Evolutionary conservation across 2,888 invertebrate species (phyloP).

Genomic region (Piscicola geometra): DNA sequence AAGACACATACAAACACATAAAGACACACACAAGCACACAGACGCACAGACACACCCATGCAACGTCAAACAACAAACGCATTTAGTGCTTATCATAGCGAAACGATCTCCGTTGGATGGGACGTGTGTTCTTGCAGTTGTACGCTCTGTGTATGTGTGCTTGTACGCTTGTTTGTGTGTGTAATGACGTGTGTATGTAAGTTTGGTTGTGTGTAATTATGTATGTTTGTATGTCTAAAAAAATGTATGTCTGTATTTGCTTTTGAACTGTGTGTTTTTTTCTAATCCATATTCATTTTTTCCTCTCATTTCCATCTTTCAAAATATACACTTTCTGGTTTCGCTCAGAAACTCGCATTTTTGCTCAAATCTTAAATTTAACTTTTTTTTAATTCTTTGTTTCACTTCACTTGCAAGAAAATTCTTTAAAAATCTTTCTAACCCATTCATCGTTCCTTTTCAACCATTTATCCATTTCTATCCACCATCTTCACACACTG

Average conservation of each 20-base stretch:
- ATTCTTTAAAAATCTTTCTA: too few species aligned
- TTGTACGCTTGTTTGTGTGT: conserved; percentile 1
- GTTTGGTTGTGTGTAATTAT: background rate
- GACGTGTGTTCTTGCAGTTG: background rate
- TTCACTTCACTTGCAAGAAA: too few species aligned
- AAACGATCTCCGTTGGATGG: conserved; percentile 9
- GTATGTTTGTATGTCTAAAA: conserved; percentile 2
- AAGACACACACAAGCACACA: background rate
- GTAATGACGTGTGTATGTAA: background rate
- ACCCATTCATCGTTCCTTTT: too few species aligned
- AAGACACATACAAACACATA: conserved; percentile 8
- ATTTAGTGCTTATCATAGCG: conserved; percentile 7
- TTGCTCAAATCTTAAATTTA: too few species aligned
- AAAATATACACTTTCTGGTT: too few species aligned
- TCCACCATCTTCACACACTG: too few species aligned
- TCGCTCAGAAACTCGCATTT: too few species aligned
- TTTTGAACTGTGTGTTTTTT: background rate
- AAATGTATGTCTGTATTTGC: conserved; percentile 12
- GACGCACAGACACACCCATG: background rate
- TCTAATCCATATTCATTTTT: too few species aligned
- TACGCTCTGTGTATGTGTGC: background rate
- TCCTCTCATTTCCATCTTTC: too few species aligned
- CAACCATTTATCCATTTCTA: too few species aligned
- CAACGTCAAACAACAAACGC: background rate
- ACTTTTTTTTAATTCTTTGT: too few species aligned